phyloP scores from a whole-genome alignment of 2,113 vertebrate species.

The Condylura cristata region DNA sequence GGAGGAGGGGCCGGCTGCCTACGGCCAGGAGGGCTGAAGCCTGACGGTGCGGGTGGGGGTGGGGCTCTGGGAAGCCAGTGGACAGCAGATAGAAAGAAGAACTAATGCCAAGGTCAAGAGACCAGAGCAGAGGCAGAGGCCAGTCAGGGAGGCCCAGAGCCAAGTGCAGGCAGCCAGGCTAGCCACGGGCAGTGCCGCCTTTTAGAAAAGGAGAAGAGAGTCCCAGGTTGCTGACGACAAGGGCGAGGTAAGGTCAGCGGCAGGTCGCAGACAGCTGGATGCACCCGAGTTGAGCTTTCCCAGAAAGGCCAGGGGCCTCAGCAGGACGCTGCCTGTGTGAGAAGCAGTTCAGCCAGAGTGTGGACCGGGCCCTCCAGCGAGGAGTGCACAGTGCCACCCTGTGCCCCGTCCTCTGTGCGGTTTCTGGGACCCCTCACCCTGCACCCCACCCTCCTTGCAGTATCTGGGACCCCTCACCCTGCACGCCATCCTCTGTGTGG shows the following conservation, averaged over 20 bases:
- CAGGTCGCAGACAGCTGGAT: no score
- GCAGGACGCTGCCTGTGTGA: neutral
- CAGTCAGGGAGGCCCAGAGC: neutral
- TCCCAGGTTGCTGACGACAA: neutral
- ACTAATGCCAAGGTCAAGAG: neutral
- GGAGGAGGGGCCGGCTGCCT: accelerated
- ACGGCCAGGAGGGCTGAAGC: no score
- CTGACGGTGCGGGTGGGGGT: no score
- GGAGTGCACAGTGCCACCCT: no score
- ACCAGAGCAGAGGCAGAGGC: neutral
- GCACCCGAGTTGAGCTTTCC: neutral
- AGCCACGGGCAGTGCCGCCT: neutral
- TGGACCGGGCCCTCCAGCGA: no score
- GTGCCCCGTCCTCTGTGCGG: no score
- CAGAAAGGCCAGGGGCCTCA: neutral
- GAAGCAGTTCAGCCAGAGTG: no score
- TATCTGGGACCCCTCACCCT: no score
- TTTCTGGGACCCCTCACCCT: no score
- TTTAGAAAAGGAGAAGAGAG: neutral
- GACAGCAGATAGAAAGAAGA: neutral
- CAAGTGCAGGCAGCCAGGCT: neutral
- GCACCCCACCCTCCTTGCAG: no score
- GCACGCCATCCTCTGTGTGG: no score
- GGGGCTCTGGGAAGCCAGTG: neutral
- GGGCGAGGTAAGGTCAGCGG: neutral